Percentiles rank a stretch among this genome's conserved stretches.
Conservation (phyloP, 1,140 invertebrate genomes). For the Cyclargus thomasi region DNA sequence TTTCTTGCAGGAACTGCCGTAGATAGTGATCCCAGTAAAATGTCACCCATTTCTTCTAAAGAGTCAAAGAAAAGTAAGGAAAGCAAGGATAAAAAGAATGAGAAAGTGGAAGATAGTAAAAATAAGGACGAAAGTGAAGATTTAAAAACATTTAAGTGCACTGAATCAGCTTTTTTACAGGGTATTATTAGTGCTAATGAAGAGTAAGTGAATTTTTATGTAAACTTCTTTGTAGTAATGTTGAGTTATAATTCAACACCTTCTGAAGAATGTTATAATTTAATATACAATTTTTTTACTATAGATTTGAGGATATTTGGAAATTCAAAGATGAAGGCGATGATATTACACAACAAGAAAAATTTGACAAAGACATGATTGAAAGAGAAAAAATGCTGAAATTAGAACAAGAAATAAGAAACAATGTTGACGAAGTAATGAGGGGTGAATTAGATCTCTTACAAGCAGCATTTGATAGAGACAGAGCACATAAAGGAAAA, state of each 20-base stretch:
- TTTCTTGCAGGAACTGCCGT: conserved; percentile 73
- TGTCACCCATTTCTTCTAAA: conserved; percentile 84
- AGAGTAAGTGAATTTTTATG: conserved; percentile 58
- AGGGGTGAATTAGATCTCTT: conserved; percentile 87
- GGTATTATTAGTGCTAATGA: conserved; percentile 78
- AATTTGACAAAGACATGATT: conserved; percentile 88
- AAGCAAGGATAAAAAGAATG: conserved; percentile 66
- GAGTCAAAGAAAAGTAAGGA: conserved; percentile 85
- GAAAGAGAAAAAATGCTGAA: conserved; percentile 87
- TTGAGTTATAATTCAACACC: no score
- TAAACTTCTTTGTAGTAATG: no score
- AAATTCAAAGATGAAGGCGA: conserved; percentile 84
- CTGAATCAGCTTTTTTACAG: conserved; percentile 76
- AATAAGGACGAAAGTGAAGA: conserved; percentile 79
- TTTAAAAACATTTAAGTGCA: conserved; percentile 73
- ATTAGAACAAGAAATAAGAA: conserved; percentile 89
- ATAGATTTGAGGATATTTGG: conserved; percentile 86
- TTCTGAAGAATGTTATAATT: no score
- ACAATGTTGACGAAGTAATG: conserved; percentile 90
- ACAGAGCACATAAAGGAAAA: conserved; percentile 84
- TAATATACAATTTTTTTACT: background rate
- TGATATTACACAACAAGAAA: conserved; percentile 70
- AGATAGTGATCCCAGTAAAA: conserved; percentile 85
- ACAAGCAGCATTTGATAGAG: conserved; percentile 86
- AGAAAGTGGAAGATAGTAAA: conserved; percentile 68